phyloP scores from a whole-genome alignment of 1,140 invertebrate genomes.

The Popillia japonica region DNA sequence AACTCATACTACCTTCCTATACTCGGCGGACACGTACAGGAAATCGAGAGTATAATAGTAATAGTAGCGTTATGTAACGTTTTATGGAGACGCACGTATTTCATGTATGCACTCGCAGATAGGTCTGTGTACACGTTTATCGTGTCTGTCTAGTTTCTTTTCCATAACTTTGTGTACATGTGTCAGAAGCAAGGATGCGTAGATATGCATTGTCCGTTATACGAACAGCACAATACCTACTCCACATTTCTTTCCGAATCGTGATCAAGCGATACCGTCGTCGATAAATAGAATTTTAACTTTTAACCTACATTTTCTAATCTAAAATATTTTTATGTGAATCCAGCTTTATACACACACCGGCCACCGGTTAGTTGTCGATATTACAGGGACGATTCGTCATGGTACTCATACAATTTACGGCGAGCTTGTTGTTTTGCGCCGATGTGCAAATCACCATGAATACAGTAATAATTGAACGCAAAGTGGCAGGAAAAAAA shows the following conservation, averaged over 20 bases:
- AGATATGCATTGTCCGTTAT: not conserved
- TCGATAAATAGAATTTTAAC: too few species aligned
- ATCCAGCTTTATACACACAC: too few species aligned
- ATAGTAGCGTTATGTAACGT: slow-evolving; percentile 10
- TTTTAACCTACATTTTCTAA: too few species aligned
- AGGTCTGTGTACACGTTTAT: not conserved
- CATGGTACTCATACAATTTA: not conserved
- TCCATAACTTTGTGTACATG: not conserved
- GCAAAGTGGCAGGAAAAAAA: slow-evolving; percentile 1
- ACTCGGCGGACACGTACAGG: not conserved
- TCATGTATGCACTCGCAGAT: not conserved
- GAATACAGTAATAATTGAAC: slow-evolving; percentile 5
- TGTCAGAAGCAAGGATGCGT: not conserved
- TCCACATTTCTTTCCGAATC: too few species aligned
- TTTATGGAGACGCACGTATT: slow-evolving; percentile 9
- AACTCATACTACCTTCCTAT: not conserved
- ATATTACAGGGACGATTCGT: too few species aligned
- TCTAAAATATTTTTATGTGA: too few species aligned
- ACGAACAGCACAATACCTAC: not conserved
- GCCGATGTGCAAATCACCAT: not conserved
- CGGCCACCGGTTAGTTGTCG: too few species aligned
- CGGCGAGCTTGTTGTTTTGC: not conserved
- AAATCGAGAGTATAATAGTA: not conserved
- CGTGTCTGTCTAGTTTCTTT: not conserved
- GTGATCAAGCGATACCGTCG: too few species aligned